These are phyloP conservation scores for Noctilio leporinus DNA, from an alignment of 2,113 vertebrate species.

Conservation along the genomic window DNA sequence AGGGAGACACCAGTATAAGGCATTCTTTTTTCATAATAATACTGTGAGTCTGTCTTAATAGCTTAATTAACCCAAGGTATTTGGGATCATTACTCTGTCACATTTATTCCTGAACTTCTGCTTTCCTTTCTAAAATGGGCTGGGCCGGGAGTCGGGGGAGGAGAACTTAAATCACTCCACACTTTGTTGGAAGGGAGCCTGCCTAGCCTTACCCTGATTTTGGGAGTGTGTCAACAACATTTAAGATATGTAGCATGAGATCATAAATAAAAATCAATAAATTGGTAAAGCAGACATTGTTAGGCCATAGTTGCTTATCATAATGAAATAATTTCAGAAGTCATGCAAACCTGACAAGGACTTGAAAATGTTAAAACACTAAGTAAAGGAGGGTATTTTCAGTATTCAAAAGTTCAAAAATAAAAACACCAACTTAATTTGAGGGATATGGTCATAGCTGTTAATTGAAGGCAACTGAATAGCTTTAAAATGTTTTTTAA, in stretches of 20 bases:
- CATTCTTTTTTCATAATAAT: background rate
- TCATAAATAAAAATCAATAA: background rate
- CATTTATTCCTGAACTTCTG: background rate
- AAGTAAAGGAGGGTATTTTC: background rate
- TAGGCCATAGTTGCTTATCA: background rate
- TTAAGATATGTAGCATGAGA: background rate
- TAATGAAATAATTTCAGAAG: background rate
- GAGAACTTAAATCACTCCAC: background rate
- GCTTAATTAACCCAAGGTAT: background rate
- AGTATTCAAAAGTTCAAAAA: background rate
- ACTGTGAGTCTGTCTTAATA: background rate
- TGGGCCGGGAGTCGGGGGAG: rapidly evolving
- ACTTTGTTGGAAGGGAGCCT: background rate
- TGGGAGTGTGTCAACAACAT: background rate
- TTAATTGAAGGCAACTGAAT: background rate
- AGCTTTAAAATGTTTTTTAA: background rate
- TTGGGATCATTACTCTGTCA: background rate
- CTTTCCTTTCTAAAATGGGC: background rate
- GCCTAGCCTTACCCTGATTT: background rate
- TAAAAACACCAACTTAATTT: background rate
- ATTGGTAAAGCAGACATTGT: background rate
- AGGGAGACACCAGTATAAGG: background rate
- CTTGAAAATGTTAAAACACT: background rate
- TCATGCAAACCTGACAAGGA: background rate
- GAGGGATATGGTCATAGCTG: background rate